Conservation (phyloP, 2,113 vertebrate species). For the Plecturocebus donacophilus region DNA sequence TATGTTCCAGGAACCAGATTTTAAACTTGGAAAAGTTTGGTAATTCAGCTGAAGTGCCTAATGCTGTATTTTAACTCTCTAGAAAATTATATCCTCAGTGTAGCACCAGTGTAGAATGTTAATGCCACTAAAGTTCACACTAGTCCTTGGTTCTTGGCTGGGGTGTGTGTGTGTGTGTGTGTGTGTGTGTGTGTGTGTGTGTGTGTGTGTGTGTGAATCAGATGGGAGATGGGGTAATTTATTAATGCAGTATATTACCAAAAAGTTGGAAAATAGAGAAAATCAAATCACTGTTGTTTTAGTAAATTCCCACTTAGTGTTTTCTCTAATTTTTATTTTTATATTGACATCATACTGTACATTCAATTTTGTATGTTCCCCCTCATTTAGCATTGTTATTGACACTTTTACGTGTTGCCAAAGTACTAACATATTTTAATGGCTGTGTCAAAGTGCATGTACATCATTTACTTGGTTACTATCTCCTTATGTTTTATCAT, state of each 20-base stretch:
- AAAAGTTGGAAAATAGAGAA: neutral
- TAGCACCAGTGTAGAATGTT: neutral
- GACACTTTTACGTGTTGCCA: neutral
- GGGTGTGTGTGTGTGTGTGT: neutral
- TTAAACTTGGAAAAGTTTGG: neutral
- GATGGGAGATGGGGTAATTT: neutral
- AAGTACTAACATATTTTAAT: slow-evolving; percentile 44
- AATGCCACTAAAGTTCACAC: neutral
- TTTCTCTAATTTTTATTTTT: neutral
- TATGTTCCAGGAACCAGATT: neutral
- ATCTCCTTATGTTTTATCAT: neutral
- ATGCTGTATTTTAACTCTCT: neutral
- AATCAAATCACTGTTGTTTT: neutral
- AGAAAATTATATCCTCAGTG: neutral
- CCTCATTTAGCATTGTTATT: neutral
- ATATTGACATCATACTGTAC: neutral
- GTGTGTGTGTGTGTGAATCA: neutral
- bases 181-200: neutral
- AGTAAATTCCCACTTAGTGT: neutral
- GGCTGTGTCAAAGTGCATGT: slow-evolving; percentile 39
- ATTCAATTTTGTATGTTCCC: neutral
- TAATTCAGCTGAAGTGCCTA: neutral
- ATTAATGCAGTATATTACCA: neutral
- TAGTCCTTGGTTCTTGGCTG: neutral
- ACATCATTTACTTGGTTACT: slow-evolving; percentile 24